Percentiles rank a stretch among this genome's conserved stretches.
Evolutionary conservation across 2,888 invertebrate species (phyloP).

Genomic region (Melanargia galathea): DNA sequence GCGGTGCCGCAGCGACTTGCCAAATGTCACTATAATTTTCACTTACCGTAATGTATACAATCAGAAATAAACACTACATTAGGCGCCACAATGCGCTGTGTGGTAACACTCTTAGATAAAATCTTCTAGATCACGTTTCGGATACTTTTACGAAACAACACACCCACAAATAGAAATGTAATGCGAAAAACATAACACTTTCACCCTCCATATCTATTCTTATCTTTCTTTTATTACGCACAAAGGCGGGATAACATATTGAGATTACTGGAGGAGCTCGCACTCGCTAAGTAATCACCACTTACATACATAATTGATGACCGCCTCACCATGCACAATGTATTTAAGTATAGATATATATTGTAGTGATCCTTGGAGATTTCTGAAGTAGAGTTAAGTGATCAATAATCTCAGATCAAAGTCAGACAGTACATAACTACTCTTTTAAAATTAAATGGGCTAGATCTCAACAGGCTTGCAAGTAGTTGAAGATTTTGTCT

Average conservation of each 20-base stretch:
- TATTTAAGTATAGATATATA: conserved; percentile 12
- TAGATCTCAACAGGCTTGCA: no score
- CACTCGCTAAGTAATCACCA: conserved; percentile 34
- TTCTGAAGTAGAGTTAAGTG: not conserved
- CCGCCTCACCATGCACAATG: conserved; percentile 24
- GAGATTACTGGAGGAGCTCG: conserved; percentile 25
- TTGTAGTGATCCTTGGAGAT: conserved; percentile 8
- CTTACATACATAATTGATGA: conserved; percentile 39
- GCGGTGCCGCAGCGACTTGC: no score
- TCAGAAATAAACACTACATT: no score
- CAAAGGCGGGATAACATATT: conserved; percentile 25
- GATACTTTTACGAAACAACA: conserved; percentile 4
- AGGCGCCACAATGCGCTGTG: no score
- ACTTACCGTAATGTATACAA: no score
- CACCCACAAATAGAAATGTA: conserved; percentile 15
- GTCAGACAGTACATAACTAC: no score
- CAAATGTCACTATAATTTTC: no score
- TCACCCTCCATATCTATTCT: conserved; percentile 26
- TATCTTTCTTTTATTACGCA: conserved; percentile 37
- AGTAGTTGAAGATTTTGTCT: no score
- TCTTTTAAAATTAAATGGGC: no score
- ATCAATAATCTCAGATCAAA: no score
- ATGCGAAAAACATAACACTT: conserved; percentile 38
- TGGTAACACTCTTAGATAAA: no score
- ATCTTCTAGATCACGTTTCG: not conserved